Evolutionary conservation across 2,888 invertebrate species (phyloP).

Genomic region (Pediacus dermestoides): DNA sequence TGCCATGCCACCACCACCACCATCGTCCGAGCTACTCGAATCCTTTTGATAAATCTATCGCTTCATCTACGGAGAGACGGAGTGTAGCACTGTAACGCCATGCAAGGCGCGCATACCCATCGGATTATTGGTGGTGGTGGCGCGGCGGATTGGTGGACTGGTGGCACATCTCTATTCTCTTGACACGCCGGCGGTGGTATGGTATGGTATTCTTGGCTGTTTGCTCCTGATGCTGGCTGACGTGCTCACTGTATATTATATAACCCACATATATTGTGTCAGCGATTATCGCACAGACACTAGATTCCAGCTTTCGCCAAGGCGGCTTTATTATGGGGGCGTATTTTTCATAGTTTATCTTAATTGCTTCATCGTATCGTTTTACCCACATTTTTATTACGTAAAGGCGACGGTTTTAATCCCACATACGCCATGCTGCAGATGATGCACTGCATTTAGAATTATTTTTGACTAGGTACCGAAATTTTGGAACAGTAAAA

Average conservation of each 20-base stretch:
- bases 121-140: too few species aligned
- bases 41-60: conserved; percentile 44
- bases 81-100: too few species aligned
- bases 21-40: conserved; percentile 30
- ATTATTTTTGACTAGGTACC: too few species aligned
- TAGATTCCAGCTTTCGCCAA: conserved; percentile 13
- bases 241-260: conserved; percentile 11
- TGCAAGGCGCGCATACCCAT: too few species aligned
- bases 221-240: conserved; percentile 10
- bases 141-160: too few species aligned
- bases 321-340: conserved; percentile 16
- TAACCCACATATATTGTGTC: conserved; percentile 19
- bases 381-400: too few species aligned
- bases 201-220: not conserved
- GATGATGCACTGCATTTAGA: too few species aligned
- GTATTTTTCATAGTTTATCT: conserved; percentile 16
- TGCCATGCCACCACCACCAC: conserved; percentile 23
- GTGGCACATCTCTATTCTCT: not conserved
- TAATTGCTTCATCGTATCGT: conserved; percentile 17
- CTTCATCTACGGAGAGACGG: conserved; percentile 21
- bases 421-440: too few species aligned
- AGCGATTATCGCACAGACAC: conserved; percentile 18
- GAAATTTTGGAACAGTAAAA: too few species aligned
- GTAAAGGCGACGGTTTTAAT: too few species aligned
- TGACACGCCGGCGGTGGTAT: conserved; percentile 1